These are phyloP conservation scores for Neoscelio sp. DNA, from an alignment of 2,888 invertebrate genomes.

Conservation along the genomic window DNA sequence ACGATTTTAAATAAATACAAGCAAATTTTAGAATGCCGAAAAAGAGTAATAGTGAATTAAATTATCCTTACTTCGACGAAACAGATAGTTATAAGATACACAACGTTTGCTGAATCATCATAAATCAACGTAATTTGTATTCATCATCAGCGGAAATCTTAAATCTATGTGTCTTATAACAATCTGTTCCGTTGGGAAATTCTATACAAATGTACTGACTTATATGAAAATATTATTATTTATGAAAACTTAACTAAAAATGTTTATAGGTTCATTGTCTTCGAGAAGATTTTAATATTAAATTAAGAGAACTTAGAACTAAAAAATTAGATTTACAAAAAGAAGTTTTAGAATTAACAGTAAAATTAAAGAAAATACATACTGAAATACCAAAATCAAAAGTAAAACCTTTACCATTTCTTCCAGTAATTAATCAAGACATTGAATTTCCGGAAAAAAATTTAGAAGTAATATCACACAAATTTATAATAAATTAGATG, in stretches of 20 bases:
- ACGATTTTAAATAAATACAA: slow-evolving; percentile 86
- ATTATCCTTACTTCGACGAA: no score
- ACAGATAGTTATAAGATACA: not conserved
- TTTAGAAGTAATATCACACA: slow-evolving; percentile 82
- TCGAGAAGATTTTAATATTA: slow-evolving; percentile 84
- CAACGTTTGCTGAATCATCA: not conserved
- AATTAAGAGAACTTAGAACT: slow-evolving; percentile 74
- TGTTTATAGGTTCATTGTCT: slow-evolving; percentile 82
- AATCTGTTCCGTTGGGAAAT: no score
- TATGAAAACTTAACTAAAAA: not conserved
- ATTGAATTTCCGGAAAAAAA: slow-evolving; percentile 86
- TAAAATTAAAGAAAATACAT: slow-evolving; percentile 83
- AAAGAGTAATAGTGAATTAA: slow-evolving; percentile 83
- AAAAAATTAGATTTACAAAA: slow-evolving; percentile 73
- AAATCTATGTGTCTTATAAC: no score
- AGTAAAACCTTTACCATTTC: slow-evolving; percentile 82
- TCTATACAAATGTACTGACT: no score
- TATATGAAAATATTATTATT: not conserved
- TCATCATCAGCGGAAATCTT: no score
- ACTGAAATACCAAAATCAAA: slow-evolving; percentile 85
- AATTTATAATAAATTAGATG: not conserved
- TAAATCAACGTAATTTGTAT: no score
- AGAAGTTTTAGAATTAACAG: slow-evolving; percentile 70
- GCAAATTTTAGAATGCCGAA: slow-evolving; percentile 86
- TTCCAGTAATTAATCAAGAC: slow-evolving; percentile 84